phyloP scores from a whole-genome alignment of 2,113 vertebrate genomes.

The Solea solea region DNA sequence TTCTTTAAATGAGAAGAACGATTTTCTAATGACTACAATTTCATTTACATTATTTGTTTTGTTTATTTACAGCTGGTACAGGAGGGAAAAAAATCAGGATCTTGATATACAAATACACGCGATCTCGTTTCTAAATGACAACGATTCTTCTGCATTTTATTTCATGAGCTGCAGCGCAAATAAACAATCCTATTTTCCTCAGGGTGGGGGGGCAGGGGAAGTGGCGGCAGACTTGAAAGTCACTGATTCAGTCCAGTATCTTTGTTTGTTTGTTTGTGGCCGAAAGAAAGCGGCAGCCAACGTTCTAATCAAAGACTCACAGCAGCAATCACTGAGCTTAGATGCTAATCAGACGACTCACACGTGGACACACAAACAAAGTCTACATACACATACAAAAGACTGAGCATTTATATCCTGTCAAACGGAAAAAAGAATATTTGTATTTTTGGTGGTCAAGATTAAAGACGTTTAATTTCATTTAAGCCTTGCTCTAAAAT shows the following conservation, averaged over 20 bases:
- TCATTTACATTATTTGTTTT: too few species aligned
- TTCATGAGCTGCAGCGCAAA: conserved; percentile 7
- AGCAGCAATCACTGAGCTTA: conserved; percentile 48
- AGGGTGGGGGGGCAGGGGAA: too few species aligned
- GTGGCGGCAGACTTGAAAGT: conserved; percentile 23
- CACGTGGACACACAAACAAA: conserved; percentile 20
- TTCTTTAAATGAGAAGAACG: too few species aligned
- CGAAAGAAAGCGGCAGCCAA: conserved; percentile 42
- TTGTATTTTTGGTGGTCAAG: neutral
- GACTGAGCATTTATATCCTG: neutral
- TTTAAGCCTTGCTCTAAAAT: neutral
- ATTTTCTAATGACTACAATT: too few species aligned
- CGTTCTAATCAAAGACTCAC: conserved; percentile 49
- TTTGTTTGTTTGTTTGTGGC: conserved; percentile 29
- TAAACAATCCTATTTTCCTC: neutral
- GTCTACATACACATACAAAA: conserved; percentile 14
- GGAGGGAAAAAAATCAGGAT: too few species aligned
- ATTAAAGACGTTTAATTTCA: neutral
- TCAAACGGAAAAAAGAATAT: neutral
- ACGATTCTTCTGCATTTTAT: conserved; percentile 6
- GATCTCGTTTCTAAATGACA: too few species aligned
- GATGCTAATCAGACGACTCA: conserved; percentile 45
- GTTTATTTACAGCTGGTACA: too few species aligned
- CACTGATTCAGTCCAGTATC: conserved; percentile 25
- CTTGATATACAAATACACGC: too few species aligned